Conservation (phyloP, 2,797 vertebrate genomes). For the Calcarius lapponicus region DNA sequence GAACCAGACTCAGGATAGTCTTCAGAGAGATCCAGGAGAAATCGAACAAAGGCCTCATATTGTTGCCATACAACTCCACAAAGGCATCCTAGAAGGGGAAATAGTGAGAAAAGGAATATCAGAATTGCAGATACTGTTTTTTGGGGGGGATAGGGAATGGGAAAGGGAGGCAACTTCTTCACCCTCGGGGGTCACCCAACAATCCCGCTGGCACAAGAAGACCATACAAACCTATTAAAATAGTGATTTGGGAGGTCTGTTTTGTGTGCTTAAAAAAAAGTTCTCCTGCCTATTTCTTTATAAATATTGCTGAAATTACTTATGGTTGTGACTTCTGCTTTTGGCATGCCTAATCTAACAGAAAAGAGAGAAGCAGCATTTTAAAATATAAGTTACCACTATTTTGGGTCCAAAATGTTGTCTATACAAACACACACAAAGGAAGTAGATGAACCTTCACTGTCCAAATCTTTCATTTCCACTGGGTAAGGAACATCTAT, state of each 20-base stretch:
- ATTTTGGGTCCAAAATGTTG: background rate
- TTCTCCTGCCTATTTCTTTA: background rate
- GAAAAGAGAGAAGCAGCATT: background rate
- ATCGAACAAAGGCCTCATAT: conserved; percentile 86
- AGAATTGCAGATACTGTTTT: background rate
- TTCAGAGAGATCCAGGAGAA: conserved; percentile 96
- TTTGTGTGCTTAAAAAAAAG: background rate
- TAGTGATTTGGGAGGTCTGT: background rate
- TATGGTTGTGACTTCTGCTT: background rate
- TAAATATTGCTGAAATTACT: background rate
- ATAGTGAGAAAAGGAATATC: background rate
- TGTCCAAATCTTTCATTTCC: background rate
- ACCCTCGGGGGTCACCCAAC: accelerated
- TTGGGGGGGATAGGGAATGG: background rate
- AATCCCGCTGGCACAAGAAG: accelerated
- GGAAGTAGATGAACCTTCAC: background rate
- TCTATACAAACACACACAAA: background rate
- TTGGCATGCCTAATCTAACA: background rate
- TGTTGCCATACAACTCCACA: conserved; percentile 92
- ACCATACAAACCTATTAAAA: background rate
- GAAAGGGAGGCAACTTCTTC: background rate
- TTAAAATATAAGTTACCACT: background rate
- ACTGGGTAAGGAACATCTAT: background rate
- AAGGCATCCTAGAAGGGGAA: conserved; percentile 87
- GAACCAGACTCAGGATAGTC: conserved; percentile 92